These are phyloP conservation scores for Clostera curtula DNA, from an alignment of 2,888 invertebrate species.

Conservation along the genomic window DNA sequence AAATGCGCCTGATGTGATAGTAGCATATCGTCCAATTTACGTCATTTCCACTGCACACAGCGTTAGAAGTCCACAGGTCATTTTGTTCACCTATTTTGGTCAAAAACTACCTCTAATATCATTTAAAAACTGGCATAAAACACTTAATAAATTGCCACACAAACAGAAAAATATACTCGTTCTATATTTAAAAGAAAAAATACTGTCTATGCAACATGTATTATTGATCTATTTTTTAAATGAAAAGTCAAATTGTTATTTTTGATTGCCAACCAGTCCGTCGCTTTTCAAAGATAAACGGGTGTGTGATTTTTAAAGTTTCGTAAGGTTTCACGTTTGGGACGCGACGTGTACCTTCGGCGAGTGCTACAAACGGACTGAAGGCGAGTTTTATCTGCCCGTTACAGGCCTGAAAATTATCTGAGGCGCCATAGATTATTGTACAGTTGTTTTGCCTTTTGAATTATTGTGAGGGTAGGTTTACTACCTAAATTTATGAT, in stretches of 20 bases:
- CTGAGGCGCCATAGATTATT: constrained; percentile 10
- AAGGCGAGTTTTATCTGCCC: constrained; percentile 1
- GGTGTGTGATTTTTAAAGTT: too few species aligned
- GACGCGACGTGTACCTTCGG: constrained; percentile 24
- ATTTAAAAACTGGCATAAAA: constrained; percentile 28
- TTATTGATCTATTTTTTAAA: too few species aligned
- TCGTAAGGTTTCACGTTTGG: constrained; percentile 16
- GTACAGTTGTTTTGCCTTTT: too few species aligned
- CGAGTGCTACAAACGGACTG: constrained; percentile 26
- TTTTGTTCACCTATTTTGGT: constrained; percentile 52
- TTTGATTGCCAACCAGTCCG: too few species aligned
- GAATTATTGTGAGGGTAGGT: too few species aligned
- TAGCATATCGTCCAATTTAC: constrained; percentile 64
- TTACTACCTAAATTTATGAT: too few species aligned
- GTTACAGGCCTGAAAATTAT: constrained; percentile 27
- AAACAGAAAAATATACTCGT: too few species aligned
- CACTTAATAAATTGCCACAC: too few species aligned
- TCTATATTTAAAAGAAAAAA: too few species aligned
- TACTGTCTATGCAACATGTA: too few species aligned
- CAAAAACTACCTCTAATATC: constrained; percentile 28
- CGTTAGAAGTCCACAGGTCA: constrained; percentile 28
- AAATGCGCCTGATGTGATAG: constrained; percentile 44
- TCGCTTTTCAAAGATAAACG: too few species aligned
- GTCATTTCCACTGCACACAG: constrained; percentile 40
- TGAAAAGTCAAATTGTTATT: too few species aligned